Evolutionary conservation across 37 sponge, comb jelly and placozoan species (phyloP).

Genomic region (Spongia lamella): DNA sequence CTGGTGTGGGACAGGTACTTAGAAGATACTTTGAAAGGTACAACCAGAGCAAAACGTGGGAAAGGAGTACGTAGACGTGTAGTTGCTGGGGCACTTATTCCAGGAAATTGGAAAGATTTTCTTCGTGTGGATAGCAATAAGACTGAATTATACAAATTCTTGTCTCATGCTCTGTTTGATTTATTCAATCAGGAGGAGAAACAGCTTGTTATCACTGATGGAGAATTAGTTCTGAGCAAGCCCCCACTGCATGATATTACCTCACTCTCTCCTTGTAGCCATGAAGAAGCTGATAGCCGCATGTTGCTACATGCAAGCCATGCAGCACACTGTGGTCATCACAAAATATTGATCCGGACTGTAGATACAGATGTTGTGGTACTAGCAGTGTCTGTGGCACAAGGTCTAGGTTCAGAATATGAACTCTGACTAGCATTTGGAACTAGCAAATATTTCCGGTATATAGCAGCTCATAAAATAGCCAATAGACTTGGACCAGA

Average conservation of each 20-base stretch:
- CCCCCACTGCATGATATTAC: conserved; percentile 2
- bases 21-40: conserved; percentile 9
- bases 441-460: neutral
- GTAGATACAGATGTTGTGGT: conserved; percentile 11
- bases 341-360: neutral
- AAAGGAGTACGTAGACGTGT: conserved; percentile 36
- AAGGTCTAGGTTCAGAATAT: neutral
- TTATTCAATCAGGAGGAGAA: conserved; percentile 1
- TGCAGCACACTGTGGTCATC: conserved; percentile 8
- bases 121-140: conserved; percentile 1
- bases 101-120: conserved; percentile 29
- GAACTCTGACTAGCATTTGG: conserved; percentile 4
- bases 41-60: conserved; percentile 42
- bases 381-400: neutral
- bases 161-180: conserved; percentile 11
- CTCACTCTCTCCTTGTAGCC: conserved; percentile 36
- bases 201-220: conserved; percentile 29
- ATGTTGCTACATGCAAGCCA: conserved; percentile 10
- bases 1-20: conserved; percentile 45
- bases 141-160: conserved; percentile 11
- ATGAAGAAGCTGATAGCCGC: conserved; percentile 47
- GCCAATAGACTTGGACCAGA: neutral
- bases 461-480: neutral
- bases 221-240: conserved; percentile 1
- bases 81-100: conserved; percentile 15